A percentile compares a stretch with the other conserved stretches of the same genome.
Conservation (phyloP, 2,113 vertebrate species). For the Pycnonotus jocosus region DNA sequence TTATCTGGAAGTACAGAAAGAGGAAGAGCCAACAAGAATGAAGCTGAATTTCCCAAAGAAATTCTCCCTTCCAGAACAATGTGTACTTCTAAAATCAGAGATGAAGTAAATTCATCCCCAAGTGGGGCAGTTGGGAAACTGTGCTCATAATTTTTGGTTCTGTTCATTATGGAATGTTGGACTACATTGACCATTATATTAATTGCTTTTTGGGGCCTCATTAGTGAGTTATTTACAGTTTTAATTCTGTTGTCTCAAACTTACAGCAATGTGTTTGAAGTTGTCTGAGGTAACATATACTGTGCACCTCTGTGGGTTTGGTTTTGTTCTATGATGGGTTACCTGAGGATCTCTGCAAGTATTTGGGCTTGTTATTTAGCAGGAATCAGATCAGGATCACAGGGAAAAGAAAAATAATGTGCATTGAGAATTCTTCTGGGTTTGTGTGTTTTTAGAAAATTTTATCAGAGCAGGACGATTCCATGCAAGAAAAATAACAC, state of each 20-base stretch:
- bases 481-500: neutral
- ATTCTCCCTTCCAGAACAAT: neutral
- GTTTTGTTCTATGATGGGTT: neutral
- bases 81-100: neutral
- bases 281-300: neutral
- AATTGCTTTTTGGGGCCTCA: neutral
- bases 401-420: neutral
- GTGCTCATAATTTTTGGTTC: neutral
- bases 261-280: neutral
- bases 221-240: neutral
- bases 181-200: neutral
- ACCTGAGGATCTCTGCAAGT: neutral
- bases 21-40: neutral
- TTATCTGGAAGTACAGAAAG: neutral
- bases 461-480: neutral
- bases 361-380: neutral
- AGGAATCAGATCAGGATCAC: neutral
- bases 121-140: neutral
- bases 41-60: neutral
- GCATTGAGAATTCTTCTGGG: neutral
- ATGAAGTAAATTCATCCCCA: neutral
- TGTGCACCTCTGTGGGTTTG: neutral
- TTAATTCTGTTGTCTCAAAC: neutral
- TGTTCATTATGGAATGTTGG: neutral
- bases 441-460: neutral